A percentile compares a stretch with the other conserved stretches of the same genome.
These are phyloP conservation scores for Candoia aspera DNA, from an alignment of 2,113 vertebrate genomes.

Conservation along the genomic window DNA sequence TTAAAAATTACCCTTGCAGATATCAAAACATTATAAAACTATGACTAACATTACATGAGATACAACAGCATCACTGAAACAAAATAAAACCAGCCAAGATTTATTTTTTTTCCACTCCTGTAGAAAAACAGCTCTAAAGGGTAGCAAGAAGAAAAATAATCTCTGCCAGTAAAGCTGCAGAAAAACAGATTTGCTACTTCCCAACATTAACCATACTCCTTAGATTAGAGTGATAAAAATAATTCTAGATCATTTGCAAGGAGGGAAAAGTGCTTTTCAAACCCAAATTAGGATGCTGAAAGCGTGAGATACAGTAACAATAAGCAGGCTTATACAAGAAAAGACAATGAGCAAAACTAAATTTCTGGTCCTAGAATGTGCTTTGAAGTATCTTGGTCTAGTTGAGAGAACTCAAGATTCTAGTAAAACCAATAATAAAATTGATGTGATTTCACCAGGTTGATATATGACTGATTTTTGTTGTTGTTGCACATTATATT, in stretches of 20 bases:
- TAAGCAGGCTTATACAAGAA: neutral
- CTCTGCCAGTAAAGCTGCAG: neutral
- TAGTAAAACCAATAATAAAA: neutral
- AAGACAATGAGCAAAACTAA: neutral
- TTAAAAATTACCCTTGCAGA: neutral
- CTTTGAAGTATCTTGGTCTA: no score
- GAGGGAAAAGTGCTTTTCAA: neutral
- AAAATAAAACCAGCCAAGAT: neutral
- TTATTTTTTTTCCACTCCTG: neutral
- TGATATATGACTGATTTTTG: neutral
- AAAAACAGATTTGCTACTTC: neutral
- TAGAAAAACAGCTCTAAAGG: neutral
- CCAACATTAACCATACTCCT: neutral
- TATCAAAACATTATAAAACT: neutral
- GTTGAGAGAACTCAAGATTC: neutral
- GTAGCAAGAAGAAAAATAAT: neutral
- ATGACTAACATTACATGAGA: neutral
- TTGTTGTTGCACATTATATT: neutral
- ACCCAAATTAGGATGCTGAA: neutral
- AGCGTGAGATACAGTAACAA: neutral
- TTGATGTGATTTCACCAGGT: neutral
- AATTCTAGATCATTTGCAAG: neutral
- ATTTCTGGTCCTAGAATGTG: neutral
- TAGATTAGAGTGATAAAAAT: neutral
- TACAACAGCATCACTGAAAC: neutral